These are phyloP conservation scores for Porites divaricata DNA, from an alignment of 92 coral and sea anemone genomes.

Conservation along the genomic window DNA sequence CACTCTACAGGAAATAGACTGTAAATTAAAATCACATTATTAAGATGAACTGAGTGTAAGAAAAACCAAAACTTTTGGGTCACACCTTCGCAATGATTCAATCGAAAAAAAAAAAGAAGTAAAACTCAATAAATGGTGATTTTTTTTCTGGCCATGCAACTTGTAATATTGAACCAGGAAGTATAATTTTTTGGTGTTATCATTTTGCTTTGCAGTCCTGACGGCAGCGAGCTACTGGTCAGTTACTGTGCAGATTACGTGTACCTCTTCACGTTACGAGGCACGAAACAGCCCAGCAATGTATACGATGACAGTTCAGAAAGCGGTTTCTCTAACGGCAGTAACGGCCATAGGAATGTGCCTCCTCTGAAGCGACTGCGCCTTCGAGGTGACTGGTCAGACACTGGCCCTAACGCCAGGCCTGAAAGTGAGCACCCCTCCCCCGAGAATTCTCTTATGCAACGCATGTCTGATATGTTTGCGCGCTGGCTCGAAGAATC, in stretches of 20 bases:
- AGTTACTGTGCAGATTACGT: slow-evolving; percentile 98
- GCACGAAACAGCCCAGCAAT: slow-evolving; percentile 53
- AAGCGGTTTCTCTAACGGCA: slow-evolving; percentile 57
- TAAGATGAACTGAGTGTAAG: too few species aligned
- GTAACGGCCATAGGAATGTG: slow-evolving; percentile 69
- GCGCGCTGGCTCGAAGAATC: slow-evolving; percentile 99
- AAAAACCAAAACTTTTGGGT: too few species aligned
- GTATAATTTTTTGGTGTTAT: not conserved
- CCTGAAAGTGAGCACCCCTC: slow-evolving; percentile 96
- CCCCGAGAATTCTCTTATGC: slow-evolving; percentile 84
- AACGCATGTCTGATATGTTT: slow-evolving; percentile 97
- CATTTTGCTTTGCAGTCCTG: slow-evolving; percentile 53
- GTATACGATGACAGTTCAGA: slow-evolving; percentile 39
- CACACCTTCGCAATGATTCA: too few species aligned
- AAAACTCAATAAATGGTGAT: too few species aligned
- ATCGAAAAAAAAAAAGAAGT: too few species aligned
- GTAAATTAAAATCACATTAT: too few species aligned
- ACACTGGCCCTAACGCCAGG: slow-evolving; percentile 98
- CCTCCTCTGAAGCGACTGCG: slow-evolving; percentile 92
- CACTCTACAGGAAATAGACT: too few species aligned
- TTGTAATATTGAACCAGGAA: not conserved
- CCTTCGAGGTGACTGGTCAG: slow-evolving; percentile 99
- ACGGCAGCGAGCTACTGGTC: slow-evolving; percentile 91
- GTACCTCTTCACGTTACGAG: slow-evolving; percentile 76
- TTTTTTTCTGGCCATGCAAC: not conserved